Base-by-base conservation (phyloP, 2,797 vertebrate genomes). In the Cirrhinus molitorella region DNA sequence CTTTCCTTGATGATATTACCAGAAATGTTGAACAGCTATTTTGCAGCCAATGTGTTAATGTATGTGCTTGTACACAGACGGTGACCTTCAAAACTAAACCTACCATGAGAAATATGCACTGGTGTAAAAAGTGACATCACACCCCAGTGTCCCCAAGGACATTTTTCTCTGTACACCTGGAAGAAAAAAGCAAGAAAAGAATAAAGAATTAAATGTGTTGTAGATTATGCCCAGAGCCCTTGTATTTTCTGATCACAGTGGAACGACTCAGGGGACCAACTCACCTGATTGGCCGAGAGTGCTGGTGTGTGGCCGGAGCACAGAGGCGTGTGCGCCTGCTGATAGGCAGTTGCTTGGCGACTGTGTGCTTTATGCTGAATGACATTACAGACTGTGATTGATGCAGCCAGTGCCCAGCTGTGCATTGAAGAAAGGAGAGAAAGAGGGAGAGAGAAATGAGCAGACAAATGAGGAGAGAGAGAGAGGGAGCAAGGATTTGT, bases 311-410 rank as follows among this genome's bases (percentile, higher is more conserved):
- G 83, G 79, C 88, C 80, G 11, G 17, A 88, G 91, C 89, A 86
- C 78, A 0, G 86, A 88, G 90, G 88, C 89, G 78, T 89, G 47
- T n/a, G 3, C 53, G 79, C 85, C 83, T 84, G 79, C 89, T 89
- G 89, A 94, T 94, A 91, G 90, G 92, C 76, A 79, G 93, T 94
- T 94, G 92, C 93, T 93, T 91, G 89, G 92, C 82, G 61, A 93
- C 90, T 87, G 89, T 87, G 86, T 80, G 84, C 84, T 89, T 82
- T 86, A 85, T 89, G 83, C 89, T 86, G 88, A 91, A 89, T 72
- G 79, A 83, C 73, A 85, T 87, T 75, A 85, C 65, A 47, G 61
- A 53, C 80, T 55, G 75, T 83, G 86, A 86, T 80, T 82, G 87
- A 84, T 89, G 82, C 61, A 87, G 67, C 71, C 71, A 84, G 80